These are phyloP conservation scores for Leucopsar rothschildi DNA, from an alignment of 2,113 vertebrate species.

Conservation along the genomic window DNA sequence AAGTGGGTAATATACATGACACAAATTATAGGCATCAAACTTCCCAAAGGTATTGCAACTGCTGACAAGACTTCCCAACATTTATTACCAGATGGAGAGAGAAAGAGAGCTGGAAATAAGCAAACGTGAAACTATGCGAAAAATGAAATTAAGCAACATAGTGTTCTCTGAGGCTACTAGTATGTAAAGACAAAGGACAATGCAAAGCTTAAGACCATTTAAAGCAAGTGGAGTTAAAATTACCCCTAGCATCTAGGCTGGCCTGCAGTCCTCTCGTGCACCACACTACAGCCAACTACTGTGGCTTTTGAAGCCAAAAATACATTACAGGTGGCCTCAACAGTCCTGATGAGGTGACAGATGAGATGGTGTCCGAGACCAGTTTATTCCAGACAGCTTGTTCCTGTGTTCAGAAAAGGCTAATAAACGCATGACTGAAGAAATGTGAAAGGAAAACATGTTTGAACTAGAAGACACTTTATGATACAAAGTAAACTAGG, in stretches of 20 bases:
- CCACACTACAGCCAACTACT: not conserved
- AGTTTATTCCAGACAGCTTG: not conserved
- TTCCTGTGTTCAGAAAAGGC: not conserved
- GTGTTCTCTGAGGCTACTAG: not conserved
- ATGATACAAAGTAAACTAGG: not conserved
- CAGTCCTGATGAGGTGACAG: not conserved
- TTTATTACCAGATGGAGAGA: not conserved
- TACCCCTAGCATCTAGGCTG: not conserved
- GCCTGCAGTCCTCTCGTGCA: not conserved
- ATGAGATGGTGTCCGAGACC: not conserved
- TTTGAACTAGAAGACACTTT: not conserved
- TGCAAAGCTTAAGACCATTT: not conserved
- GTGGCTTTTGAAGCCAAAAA: not conserved
- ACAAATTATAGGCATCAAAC: not conserved
- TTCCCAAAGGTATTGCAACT: slow-evolving; percentile 4
- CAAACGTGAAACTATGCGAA: not conserved
- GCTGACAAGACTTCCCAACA: not conserved
- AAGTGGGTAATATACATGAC: not conserved
- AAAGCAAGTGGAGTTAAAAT: not conserved
- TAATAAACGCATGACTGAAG: not conserved
- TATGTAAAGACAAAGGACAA: not conserved
- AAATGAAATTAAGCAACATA: not conserved
- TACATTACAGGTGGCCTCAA: not conserved
- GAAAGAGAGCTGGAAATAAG: not conserved
- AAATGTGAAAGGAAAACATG: not conserved